phyloP scores from a whole-genome alignment of 2,113 vertebrate genomes.

The Himantopus leucocephalus region DNA sequence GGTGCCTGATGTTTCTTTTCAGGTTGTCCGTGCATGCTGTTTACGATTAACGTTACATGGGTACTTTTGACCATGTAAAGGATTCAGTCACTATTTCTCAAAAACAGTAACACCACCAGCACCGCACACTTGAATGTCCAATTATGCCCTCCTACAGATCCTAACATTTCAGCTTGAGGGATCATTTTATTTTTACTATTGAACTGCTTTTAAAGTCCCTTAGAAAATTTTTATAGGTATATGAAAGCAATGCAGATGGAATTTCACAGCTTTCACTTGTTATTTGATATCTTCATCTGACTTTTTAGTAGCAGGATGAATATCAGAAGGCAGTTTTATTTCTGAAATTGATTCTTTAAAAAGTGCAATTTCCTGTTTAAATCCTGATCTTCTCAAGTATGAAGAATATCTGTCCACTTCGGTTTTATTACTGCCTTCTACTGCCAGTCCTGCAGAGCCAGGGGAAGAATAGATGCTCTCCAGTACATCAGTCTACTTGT shows the following conservation, averaged over 20 bases:
- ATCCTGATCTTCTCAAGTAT: not conserved
- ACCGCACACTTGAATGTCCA: constrained; percentile 50
- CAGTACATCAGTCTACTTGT: not conserved
- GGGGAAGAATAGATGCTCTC: constrained; percentile 5
- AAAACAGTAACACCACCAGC: constrained; percentile 66
- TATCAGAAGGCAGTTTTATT: constrained; percentile 41
- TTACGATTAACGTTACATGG: not conserved
- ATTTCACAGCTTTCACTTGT: constrained; percentile 31
- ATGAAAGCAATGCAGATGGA: not conserved
- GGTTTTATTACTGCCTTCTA: constrained; percentile 42
- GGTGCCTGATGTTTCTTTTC: constrained; percentile 72
- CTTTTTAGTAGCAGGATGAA: not conserved
- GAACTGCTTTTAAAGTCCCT: constrained; percentile 26
- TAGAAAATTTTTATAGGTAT: constrained; percentile 24
- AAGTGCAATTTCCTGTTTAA: constrained; percentile 41
- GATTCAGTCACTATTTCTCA: constrained; percentile 36
- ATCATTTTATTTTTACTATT: constrained; percentile 19
- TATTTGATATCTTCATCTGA: constrained; percentile 17
- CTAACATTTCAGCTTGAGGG: constrained; percentile 37
- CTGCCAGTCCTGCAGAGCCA: not conserved
- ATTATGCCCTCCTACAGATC: constrained; percentile 4
- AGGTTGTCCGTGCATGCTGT: constrained; percentile 42
- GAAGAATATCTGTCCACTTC: not conserved
- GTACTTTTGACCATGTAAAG: constrained; percentile 44
- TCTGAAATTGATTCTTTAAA: constrained; percentile 26